These are phyloP conservation scores for Meloidogyne chitwoodi DNA, from an alignment of 1,140 invertebrate species.

Conservation along the genomic window DNA sequence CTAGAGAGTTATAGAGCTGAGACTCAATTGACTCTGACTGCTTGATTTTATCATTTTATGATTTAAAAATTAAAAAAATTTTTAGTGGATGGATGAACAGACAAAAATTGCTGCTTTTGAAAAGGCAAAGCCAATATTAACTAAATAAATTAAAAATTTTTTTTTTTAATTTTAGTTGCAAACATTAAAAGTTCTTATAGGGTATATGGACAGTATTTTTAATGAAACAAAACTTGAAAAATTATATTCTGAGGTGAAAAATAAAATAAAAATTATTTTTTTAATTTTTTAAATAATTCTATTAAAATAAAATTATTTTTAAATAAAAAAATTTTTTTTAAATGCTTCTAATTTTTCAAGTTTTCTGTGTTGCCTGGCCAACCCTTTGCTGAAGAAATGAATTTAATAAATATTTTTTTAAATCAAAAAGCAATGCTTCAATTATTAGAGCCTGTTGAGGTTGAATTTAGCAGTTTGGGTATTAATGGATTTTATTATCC, in stretches of 20 bases:
- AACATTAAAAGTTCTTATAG: slow-evolving; percentile 14
- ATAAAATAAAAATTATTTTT: background rate
- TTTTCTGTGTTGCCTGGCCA: background rate
- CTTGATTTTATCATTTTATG: too few relatives aligned
- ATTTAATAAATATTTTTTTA: background rate
- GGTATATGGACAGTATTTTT: slow-evolving; percentile 24
- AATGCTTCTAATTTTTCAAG: background rate
- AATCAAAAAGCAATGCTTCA: slow-evolving; percentile 16
- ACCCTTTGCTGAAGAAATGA: slow-evolving; percentile 4
- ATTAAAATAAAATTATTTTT: background rate
- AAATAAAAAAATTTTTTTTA: background rate
- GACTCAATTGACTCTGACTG: too few relatives aligned
- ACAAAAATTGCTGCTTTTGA: slow-evolving; percentile 26
- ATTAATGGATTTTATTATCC: slow-evolving; percentile 32
- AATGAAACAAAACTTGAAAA: slow-evolving; percentile 22
- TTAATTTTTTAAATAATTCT: background rate
- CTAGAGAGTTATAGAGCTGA: too few relatives aligned
- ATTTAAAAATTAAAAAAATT: background rate
- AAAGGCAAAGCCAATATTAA: slow-evolving; percentile 12
- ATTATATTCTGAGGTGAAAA: slow-evolving; percentile 8
- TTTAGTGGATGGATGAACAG: slow-evolving; percentile 22
- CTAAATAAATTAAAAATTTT: background rate
- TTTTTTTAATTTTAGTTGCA: background rate
- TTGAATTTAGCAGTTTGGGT: slow-evolving; percentile 30
- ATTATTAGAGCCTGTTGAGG: slow-evolving; percentile 28